Percentiles rank a stretch among this genome's conserved stretches.
phyloP scores from a whole-genome alignment of 2,888 invertebrate genomes.

The Pasiphila rectangulata region DNA sequence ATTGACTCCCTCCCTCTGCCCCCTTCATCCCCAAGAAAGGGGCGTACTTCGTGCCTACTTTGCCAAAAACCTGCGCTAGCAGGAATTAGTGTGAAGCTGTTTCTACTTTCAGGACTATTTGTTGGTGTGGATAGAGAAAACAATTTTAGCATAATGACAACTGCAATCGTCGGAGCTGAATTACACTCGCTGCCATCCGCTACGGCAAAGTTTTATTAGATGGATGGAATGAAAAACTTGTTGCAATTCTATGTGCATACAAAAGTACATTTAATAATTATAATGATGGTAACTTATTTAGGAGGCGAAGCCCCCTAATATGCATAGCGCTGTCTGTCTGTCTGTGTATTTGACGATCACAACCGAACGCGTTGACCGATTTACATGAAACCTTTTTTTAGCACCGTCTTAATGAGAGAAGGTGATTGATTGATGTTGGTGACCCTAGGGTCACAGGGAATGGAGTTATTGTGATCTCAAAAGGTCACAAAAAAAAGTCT shows the following conservation, averaged over 20 bases:
- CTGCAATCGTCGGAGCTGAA: conserved; percentile 14
- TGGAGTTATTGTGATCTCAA: too few species aligned
- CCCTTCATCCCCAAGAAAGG: conserved; percentile 29
- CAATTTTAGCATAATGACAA: conserved; percentile 21
- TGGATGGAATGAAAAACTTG: conserved; percentile 1
- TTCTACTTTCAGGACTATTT: conserved; percentile 27
- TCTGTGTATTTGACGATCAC: too few species aligned
- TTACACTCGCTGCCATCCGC: conserved; percentile 6
- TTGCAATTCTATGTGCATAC: background rate
- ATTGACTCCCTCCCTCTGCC: conserved; percentile 54
- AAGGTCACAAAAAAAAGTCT: too few species aligned
- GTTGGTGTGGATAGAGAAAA: conserved; percentile 21
- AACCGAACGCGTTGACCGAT: too few species aligned
- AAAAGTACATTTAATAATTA: background rate
- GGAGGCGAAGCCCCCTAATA: too few species aligned
- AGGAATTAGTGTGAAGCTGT: conserved; percentile 28
- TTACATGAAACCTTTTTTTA: too few species aligned
- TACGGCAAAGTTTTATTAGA: conserved; percentile 2
- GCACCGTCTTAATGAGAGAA: too few species aligned
- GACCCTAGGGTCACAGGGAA: too few species aligned
- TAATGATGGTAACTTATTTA: background rate
- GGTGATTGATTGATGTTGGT: too few species aligned
- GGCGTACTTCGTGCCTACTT: conserved; percentile 25
- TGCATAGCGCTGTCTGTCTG: too few species aligned
- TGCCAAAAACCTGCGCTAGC: conserved; percentile 27